Evolutionary conservation across 1,140 invertebrate species (phyloP), one percentile per base, ranked within the genome.

Genomic region (Venustaconcha ellipsiformis): DNA sequence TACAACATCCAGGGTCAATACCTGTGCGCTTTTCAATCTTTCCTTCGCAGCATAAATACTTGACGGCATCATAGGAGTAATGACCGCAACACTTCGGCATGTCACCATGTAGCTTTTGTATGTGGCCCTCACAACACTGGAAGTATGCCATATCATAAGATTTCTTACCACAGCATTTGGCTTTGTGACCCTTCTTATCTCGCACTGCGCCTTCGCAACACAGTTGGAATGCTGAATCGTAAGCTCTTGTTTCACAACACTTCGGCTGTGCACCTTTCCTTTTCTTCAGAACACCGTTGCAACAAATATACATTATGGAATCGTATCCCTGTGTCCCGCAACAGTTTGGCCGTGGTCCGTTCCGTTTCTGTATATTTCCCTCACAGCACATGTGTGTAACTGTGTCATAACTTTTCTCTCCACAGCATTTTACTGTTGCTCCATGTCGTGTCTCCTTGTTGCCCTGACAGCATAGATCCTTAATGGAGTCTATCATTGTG

Each of bases 131-230:
- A 68, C 75, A 77, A 26, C 75, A 77, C 17, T 77, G 75, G 26
- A 63, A 77, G 14, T 63, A 65, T 12, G 75, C 75, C 57, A 77
- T 23, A 57, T 77, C 75, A 48, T 77, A 77, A 2, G 75, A 66
- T 17, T 77, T 70, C 18, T 23, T 57, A 15, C 75, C 75, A 63
- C 75, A 77, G 58, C 75, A 77, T 67, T 77, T 77, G 17, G 75
- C 72, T 65, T 72, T 57, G 4, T 62, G 64, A 0, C 75, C 75
- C 37, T 72, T 77, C 63, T n/a, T 77, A 26, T 72, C 72, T 18
- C n/a, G 67, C 12, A 77, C 70, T 55, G 30, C 59, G 2, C 65
- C 70, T 4, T 77, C 75, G 26, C 75, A 77, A 30, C 75, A 77
- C 3, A 77, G 48, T 57, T 77, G 70, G 62, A 56, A 77, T 18